Conservation (phyloP, 2,888 invertebrate genomes). For the Notodonta dromedarius region DNA sequence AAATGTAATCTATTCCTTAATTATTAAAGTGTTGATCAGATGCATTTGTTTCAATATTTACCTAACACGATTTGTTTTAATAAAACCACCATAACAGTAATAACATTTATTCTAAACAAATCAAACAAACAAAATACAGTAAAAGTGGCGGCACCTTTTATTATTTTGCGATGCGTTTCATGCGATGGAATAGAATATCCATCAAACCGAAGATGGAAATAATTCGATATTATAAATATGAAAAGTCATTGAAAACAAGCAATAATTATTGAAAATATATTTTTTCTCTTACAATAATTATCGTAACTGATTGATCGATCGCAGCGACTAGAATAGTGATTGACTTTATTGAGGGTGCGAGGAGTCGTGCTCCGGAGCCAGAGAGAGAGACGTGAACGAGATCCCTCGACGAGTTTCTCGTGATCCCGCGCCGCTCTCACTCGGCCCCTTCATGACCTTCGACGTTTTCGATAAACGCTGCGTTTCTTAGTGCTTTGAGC, state of each 20-base stretch:
- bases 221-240: background rate
- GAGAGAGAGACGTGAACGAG: too few relatives aligned
- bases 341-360: background rate
- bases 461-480: too few relatives aligned
- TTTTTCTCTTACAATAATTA: background rate
- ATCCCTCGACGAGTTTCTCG: too few relatives aligned
- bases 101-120: background rate
- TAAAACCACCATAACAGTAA: too few relatives aligned
- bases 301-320: background rate
- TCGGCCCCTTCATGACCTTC: too few relatives aligned
- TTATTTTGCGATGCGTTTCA: too few relatives aligned
- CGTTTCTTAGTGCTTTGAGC: too few relatives aligned
- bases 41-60: constrained; percentile 17
- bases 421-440: too few relatives aligned
- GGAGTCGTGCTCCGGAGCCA: background rate
- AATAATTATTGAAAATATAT: constrained; percentile 1
- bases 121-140: background rate
- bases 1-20: constrained; percentile 24
- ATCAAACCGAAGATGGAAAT: background rate
- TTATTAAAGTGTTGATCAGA: constrained; percentile 61
- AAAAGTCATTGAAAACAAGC: background rate
- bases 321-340: background rate
- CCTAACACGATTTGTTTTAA: too few relatives aligned
- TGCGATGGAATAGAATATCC: too few relatives aligned
- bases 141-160: too few relatives aligned